Percentiles rank a stretch among this genome's conserved stretches.
These are phyloP conservation scores for Synanthedon tipuliformis DNA, from an alignment of 2,888 invertebrate genomes.

Conservation along the genomic window DNA sequence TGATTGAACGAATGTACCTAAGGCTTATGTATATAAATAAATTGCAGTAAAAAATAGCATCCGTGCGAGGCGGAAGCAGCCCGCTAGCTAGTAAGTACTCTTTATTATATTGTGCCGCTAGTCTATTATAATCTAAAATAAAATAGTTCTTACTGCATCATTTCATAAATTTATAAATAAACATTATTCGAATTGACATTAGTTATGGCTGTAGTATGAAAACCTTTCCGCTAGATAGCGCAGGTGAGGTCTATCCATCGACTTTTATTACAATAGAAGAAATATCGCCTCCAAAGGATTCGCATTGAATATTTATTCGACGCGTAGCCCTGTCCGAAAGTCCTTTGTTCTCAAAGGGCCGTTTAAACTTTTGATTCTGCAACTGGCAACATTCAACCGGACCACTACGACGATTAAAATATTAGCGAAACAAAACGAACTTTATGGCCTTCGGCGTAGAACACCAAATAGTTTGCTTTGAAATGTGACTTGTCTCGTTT, in stretches of 20 bases:
- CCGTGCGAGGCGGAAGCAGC: constrained; percentile 1
- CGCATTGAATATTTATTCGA: constrained; percentile 68
- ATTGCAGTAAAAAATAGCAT: no score
- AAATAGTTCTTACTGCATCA: no score
- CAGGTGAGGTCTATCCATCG: constrained; percentile 46
- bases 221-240: constrained; percentile 41
- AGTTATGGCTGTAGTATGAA: constrained; percentile 7
- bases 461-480: constrained; percentile 8
- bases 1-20: no score
- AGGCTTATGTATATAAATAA: constrained; percentile 11
- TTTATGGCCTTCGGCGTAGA: constrained; percentile 12
- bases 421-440: constrained; percentile 13
- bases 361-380: constrained; percentile 71
- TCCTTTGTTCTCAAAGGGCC: constrained; percentile 63
- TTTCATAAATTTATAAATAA: no score
- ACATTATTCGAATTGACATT: no score
- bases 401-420: constrained; percentile 25
- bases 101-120: no score
- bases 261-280: constrained; percentile 55
- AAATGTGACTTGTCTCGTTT: constrained; percentile 24
- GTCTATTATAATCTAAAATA: no score
- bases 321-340: constrained; percentile 54
- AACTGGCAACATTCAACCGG: constrained; percentile 67
- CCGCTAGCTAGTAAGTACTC: no score
- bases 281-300: constrained; percentile 68